Percentiles rank a stretch among this genome's conserved stretches.
phyloP scores from a whole-genome alignment of 2,113 vertebrate species.

The Cololabis saira region DNA sequence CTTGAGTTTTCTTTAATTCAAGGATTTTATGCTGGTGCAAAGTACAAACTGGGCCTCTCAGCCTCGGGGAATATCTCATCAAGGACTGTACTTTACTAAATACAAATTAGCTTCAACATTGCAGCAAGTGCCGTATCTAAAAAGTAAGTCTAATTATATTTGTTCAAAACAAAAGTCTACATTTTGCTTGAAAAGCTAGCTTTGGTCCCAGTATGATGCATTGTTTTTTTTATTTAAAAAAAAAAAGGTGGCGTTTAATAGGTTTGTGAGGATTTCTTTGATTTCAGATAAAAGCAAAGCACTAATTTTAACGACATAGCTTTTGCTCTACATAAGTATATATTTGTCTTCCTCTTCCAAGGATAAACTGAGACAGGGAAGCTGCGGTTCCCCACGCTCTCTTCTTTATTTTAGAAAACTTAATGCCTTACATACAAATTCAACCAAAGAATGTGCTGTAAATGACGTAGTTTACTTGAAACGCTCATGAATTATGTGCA shows the following conservation, averaged over 20 bases:
- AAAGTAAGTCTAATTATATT: constrained; percentile 84
- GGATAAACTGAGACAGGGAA: constrained; percentile 49
- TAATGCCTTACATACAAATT: constrained; percentile 12
- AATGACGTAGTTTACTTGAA: constrained; percentile 26
- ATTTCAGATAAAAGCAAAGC: constrained; percentile 79
- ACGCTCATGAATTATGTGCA: constrained; percentile 19
- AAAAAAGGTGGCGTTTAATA: constrained; percentile 77
- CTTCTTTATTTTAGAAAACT: constrained; percentile 21
- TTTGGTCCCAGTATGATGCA: constrained; percentile 74
- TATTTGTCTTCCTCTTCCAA: constrained; percentile 64
- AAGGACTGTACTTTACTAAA: constrained; percentile 85
- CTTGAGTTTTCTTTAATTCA: constrained; percentile 83
- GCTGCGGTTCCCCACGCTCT: not conserved
- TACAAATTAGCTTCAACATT: constrained; percentile 81
- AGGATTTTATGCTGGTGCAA: constrained; percentile 83
- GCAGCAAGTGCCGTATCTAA: constrained; percentile 63
- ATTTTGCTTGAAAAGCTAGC: constrained; percentile 75
- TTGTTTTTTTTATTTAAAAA: constrained; percentile 47
- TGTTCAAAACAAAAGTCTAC: constrained; percentile 81
- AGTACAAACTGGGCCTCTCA: constrained; percentile 76
- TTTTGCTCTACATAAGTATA: constrained; percentile 34
- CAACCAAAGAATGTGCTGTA: not conserved
- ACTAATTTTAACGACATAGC: constrained; percentile 65
- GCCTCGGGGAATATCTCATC: constrained; percentile 80
- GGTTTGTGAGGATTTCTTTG: constrained; percentile 74